Percentiles rank a stretch among this genome's conserved stretches.
phyloP scores from a whole-genome alignment of 2,113 vertebrate species.

The Caranx ignobilis region DNA sequence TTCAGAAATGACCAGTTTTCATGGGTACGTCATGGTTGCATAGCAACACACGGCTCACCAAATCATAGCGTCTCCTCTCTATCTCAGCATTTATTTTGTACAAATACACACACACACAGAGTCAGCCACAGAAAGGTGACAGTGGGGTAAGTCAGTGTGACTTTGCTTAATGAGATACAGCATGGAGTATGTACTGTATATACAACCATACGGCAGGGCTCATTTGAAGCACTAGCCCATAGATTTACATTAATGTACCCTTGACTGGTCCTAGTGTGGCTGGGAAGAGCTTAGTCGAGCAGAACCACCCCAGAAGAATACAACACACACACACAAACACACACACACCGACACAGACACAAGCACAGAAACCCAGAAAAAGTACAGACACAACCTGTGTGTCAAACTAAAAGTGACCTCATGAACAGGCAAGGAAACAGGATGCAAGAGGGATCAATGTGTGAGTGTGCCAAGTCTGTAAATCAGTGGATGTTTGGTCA shows the following conservation, averaged over 20 bases:
- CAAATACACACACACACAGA: background rate
- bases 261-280: slow-evolving; percentile 54
- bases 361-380: background rate
- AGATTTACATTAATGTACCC: slow-evolving; percentile 73
- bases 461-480: background rate
- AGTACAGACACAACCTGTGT: background rate
- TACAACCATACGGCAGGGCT: slow-evolving; percentile 47
- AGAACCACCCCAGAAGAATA: slow-evolving; percentile 47
- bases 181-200: slow-evolving; percentile 36
- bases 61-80: slow-evolving; percentile 35
- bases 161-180: slow-evolving; percentile 73
- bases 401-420: slow-evolving; percentile 45
- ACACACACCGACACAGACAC: slow-evolving; percentile 1
- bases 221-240: slow-evolving; percentile 60
- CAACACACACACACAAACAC: slow-evolving; percentile 23
- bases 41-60: slow-evolving; percentile 58
- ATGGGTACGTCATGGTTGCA: slow-evolving; percentile 43
- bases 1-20: slow-evolving; percentile 48
- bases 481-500: background rate
- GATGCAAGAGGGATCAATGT: background rate
- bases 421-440: slow-evolving; percentile 2
- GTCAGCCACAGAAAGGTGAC: slow-evolving; percentile 42
- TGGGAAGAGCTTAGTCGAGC: slow-evolving; percentile 56
- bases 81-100: slow-evolving; percentile 19
- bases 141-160: slow-evolving; percentile 59